Percentiles rank a stretch among this genome's conserved stretches.
phyloP scores from a whole-genome alignment of 2,888 invertebrate species.

The Leptopilina syphax region DNA sequence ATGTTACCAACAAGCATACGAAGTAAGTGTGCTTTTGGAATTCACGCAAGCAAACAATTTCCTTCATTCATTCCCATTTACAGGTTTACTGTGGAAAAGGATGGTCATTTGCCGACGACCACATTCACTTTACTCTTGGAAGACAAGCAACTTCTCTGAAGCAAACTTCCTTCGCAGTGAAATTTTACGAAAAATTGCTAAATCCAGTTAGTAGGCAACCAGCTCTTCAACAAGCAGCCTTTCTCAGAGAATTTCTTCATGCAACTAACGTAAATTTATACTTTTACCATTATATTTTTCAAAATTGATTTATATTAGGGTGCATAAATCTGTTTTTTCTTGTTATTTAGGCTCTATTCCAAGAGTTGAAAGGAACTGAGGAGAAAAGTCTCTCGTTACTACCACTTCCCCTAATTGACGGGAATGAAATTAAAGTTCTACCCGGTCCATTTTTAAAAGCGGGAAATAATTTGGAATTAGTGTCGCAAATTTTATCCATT shows the following conservation, averaged over 20 bases:
- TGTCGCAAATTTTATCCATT: conserved; percentile 69
- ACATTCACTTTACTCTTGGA: conserved; percentile 96
- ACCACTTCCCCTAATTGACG: conserved; percentile 86
- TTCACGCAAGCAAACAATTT: conserved; percentile 21
- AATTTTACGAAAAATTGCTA: conserved; percentile 88
- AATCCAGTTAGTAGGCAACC: conserved; percentile 85
- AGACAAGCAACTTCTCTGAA: conserved; percentile 91
- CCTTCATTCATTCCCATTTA: not conserved
- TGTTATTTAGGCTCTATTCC: conserved; percentile 64
- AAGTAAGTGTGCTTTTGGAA: conserved; percentile 78
- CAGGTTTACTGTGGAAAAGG: conserved; percentile 86
- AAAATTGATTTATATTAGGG: not conserved
- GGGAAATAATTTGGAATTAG: conserved; percentile 75
- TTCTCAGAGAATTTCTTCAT: conserved; percentile 91
- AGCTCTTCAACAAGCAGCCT: conserved; percentile 86
- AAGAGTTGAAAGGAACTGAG: conserved; percentile 66
- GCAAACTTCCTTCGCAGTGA: conserved; percentile 83
- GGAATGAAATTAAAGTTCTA: conserved; percentile 84
- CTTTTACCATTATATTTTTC: conserved; percentile 12
- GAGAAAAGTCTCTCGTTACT: conserved; percentile 80
- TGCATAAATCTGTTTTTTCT: not conserved
- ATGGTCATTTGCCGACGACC: conserved; percentile 96
- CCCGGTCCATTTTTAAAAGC: conserved; percentile 81
- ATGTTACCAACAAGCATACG: conserved; percentile 94
- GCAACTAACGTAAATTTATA: conserved; percentile 84